Percentiles rank a stretch among this genome's conserved stretches.
These are phyloP conservation scores for Meandrina meandrites DNA, from an alignment of 92 coral and sea anemone genomes.

Conservation along the genomic window DNA sequence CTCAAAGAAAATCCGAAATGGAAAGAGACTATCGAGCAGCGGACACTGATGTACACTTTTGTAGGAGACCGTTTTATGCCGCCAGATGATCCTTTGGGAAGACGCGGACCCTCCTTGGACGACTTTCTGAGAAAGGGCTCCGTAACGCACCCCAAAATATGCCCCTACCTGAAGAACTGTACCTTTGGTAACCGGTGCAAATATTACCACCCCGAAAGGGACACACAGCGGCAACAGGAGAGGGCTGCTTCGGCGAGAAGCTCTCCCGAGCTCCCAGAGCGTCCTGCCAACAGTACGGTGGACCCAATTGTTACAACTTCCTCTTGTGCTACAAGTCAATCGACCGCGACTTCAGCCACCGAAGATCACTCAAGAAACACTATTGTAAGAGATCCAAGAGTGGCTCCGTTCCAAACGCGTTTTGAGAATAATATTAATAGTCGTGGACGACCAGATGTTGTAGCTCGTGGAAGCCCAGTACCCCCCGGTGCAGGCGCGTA, in stretches of 20 bases:
- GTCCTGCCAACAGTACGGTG: neutral
- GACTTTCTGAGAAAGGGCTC: slow-evolving; percentile 92
- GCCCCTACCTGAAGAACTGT: slow-evolving; percentile 87
- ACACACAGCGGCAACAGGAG: slow-evolving; percentile 58
- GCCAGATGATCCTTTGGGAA: slow-evolving; percentile 95
- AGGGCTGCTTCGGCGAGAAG: neutral
- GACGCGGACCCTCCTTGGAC: slow-evolving; percentile 85
- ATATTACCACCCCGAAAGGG: slow-evolving; percentile 93
- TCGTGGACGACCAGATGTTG: neutral
- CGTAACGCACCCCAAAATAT: slow-evolving; percentile 71
- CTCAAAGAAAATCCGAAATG: slow-evolving; percentile 72
- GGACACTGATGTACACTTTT: slow-evolving; percentile 86
- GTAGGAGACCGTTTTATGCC: slow-evolving; percentile 88
- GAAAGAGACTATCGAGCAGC: slow-evolving; percentile 85
- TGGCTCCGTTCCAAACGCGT: neutral
- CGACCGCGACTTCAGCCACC: neutral
- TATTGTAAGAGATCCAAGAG: slow-evolving; percentile 26
- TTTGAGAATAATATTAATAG: neutral
- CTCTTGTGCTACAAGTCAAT: slow-evolving; percentile 1
- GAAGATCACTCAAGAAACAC: neutral
- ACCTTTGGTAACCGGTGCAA: slow-evolving; percentile 92
- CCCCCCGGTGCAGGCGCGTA: neutral
- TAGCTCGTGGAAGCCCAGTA: slow-evolving; percentile 25
- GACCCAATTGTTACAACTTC: slow-evolving; percentile 5
- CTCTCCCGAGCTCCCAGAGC: slow-evolving; percentile 19